These are phyloP conservation scores for Pseudorectes ferrugineus DNA, from an alignment of 2,113 vertebrate species.

Conservation along the genomic window DNA sequence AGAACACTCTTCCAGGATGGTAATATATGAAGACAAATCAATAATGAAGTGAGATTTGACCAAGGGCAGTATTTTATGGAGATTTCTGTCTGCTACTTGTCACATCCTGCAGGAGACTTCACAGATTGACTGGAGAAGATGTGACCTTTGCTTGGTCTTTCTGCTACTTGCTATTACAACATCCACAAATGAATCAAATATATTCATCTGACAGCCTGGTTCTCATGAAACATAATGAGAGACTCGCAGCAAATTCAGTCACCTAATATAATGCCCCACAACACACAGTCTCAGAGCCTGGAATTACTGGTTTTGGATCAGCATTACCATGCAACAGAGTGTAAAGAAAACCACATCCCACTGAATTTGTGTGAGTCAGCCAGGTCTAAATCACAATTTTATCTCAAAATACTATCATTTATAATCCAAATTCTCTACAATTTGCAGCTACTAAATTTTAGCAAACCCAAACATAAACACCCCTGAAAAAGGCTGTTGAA, in stretches of 20 bases:
- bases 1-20: neutral
- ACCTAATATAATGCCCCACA: neutral
- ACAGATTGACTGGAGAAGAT: neutral
- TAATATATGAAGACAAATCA: neutral
- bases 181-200: neutral
- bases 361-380: neutral
- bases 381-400: neutral
- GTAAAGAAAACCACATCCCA: neutral
- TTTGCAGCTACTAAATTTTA: neutral
- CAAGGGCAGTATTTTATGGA: neutral
- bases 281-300: neutral
- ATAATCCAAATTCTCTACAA: neutral
- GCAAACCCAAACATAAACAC: neutral
- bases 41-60: neutral
- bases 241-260: neutral
- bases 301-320: neutral
- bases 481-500: neutral
- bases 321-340: neutral
- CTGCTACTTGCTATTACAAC: neutral
- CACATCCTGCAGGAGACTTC: neutral
- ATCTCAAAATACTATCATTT: neutral
- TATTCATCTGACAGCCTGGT: neutral
- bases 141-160: neutral
- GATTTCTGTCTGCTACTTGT: neutral
- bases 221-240: neutral